Conservation (phyloP, 1,140 invertebrate species). For the Subanguina moxae region DNA sequence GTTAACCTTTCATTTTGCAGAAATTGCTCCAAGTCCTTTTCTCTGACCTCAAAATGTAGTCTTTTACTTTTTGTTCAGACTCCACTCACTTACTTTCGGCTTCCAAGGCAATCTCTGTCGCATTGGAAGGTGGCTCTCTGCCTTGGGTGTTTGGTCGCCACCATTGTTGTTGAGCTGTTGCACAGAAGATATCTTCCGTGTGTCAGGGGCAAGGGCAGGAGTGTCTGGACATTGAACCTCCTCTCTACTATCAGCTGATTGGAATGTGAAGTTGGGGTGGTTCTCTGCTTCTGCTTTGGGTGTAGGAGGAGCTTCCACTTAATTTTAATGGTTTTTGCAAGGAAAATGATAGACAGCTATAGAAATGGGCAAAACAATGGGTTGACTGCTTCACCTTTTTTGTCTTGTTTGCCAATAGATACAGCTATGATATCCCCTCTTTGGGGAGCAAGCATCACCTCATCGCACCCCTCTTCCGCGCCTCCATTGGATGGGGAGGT, state of each 20-base stretch:
- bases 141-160: conserved; percentile 54
- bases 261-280: neutral
- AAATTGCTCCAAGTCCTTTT: conserved; percentile 49
- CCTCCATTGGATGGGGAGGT: neutral
- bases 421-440: neutral
- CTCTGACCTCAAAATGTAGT: conserved; percentile 37
- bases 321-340: neutral
- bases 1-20: conserved; percentile 39
- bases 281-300: neutral
- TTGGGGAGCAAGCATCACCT: neutral
- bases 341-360: no score
- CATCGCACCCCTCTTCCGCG: neutral
- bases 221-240: neutral
- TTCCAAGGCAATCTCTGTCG: conserved; percentile 6
- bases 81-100: neutral
- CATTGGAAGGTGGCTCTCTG: conserved; percentile 19
- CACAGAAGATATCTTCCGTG: neutral
- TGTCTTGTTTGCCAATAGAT: no score
- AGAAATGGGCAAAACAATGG: no score
- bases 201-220: neutral
- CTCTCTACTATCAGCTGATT: neutral
- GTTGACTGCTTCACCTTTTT: no score
- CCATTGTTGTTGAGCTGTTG: conserved; percentile 12
- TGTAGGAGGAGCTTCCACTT: neutral
- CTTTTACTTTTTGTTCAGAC: neutral